Conservation (phyloP, 1,140 invertebrate genomes). For the Chelonus insularis region DNA sequence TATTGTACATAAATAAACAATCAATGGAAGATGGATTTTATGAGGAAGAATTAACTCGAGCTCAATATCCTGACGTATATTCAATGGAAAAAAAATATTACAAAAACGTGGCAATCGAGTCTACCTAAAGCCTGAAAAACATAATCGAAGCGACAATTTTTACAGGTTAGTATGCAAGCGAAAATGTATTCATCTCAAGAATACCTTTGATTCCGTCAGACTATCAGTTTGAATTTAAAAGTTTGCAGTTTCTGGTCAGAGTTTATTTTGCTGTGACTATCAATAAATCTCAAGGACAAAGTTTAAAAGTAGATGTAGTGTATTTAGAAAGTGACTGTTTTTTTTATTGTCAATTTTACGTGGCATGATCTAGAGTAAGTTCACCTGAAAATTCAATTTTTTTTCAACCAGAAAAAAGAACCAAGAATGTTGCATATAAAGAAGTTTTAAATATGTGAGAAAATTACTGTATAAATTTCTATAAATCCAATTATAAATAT, state of each 20-base stretch:
- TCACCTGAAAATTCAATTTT: neutral
- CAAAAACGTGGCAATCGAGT: too few species aligned
- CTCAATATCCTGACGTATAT: too few species aligned
- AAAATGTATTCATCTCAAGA: slow-evolving; percentile 22
- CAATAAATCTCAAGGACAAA: slow-evolving; percentile 34
- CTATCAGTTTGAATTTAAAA: slow-evolving; percentile 6
- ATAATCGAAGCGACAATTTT: slow-evolving; percentile 34
- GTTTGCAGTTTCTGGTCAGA: neutral
- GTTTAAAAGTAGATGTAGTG: slow-evolving; percentile 40
- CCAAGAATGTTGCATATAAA: neutral
- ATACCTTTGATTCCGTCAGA: slow-evolving; percentile 15
- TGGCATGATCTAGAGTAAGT: neutral
- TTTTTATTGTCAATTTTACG: neutral
- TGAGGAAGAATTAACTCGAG: too few species aligned
- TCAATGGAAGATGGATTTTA: too few species aligned
- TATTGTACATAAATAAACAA: too few species aligned
- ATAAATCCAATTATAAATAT: too few species aligned
- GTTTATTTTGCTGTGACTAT: slow-evolving; percentile 12
- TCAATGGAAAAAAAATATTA: too few species aligned
- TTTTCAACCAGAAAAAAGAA: neutral
- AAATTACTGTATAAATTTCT: too few species aligned
- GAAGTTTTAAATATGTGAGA: neutral
- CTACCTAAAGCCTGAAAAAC: too few species aligned
- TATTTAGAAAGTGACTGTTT: slow-evolving; percentile 32
- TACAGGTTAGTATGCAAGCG: slow-evolving; percentile 25